phyloP scores from a whole-genome alignment of 1,140 invertebrate species.

The Lucilia cuprina region DNA sequence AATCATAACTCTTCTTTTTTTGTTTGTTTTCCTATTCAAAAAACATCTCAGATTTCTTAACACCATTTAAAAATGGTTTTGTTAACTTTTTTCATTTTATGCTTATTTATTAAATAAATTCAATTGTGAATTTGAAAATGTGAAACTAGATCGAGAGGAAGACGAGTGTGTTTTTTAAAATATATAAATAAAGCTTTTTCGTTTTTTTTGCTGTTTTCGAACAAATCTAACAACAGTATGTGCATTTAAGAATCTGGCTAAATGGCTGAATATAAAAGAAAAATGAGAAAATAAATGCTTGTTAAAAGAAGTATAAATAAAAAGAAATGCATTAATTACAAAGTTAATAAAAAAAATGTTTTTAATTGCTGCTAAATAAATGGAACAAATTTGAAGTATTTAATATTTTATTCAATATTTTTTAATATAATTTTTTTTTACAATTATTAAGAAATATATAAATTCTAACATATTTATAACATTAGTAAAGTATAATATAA shows the following conservation, averaged over 20 bases:
- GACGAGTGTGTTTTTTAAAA: background rate
- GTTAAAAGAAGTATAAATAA: background rate
- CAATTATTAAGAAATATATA: no score
- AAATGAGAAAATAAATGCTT: background rate
- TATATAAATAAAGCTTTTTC: background rate
- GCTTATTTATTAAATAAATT: background rate
- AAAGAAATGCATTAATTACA: constrained; percentile 7
- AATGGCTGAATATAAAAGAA: background rate
- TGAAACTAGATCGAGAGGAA: background rate
- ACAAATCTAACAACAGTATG: background rate
- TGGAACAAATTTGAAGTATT: no score
- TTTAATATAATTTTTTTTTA: no score
- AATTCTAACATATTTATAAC: no score
- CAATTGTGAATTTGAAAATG: background rate
- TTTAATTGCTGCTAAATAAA: no score
- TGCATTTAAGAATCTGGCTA: constrained; percentile 4
- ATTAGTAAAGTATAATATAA: no score
- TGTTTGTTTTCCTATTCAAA: background rate
- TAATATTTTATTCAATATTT: no score
- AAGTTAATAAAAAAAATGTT: no score
- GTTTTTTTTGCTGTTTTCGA: background rate
- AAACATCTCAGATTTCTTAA: no score
- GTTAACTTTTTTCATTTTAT: background rate
- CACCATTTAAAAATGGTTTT: background rate
- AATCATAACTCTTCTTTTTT: background rate